Evolutionary conservation across 2,797 vertebrate genomes (phyloP).

Genomic region (Gouania willdenowi): DNA sequence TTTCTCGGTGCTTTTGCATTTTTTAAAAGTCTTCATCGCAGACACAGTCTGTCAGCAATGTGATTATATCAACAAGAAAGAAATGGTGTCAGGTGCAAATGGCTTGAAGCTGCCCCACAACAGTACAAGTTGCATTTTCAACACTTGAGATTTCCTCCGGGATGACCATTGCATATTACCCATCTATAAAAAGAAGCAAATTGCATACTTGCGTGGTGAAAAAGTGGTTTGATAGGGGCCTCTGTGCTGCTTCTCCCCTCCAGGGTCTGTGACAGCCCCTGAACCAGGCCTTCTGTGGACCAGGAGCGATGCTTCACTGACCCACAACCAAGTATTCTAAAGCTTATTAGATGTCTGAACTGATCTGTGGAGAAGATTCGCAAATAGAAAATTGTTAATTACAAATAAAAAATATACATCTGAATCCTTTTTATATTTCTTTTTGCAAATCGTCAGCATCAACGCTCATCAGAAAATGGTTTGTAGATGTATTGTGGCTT

Average conservation of each 20-base stretch:
- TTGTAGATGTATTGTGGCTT: too few relatives aligned
- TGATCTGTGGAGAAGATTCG: too few relatives aligned
- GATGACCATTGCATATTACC: slow-evolving; percentile 60
- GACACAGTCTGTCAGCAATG: slow-evolving; percentile 44
- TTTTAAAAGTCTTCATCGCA: slow-evolving; percentile 37
- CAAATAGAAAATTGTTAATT: too few relatives aligned
- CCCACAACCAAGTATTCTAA: too few relatives aligned
- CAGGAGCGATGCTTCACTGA: too few relatives aligned
- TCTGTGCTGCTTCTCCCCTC: slow-evolving; percentile 56
- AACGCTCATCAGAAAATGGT: too few relatives aligned
- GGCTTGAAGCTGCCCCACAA: slow-evolving; percentile 63
- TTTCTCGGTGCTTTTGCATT: slow-evolving; percentile 48
- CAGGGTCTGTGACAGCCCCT: too few relatives aligned
- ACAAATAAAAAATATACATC: too few relatives aligned
- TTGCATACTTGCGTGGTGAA: slow-evolving; percentile 59
- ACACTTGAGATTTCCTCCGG: slow-evolving; percentile 68
- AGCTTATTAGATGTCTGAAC: too few relatives aligned
- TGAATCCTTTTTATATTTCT: too few relatives aligned
- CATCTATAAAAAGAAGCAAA: slow-evolving; percentile 74
- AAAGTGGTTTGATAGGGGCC: slow-evolving; percentile 49
- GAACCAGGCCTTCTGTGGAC: too few relatives aligned
- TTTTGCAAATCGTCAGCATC: too few relatives aligned
- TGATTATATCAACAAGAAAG: slow-evolving; percentile 61
- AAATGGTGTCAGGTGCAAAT: slow-evolving; percentile 72
- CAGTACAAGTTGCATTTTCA: slow-evolving; percentile 64